A percentile compares a stretch with the other conserved stretches of the same genome.
Evolutionary conservation across 2,888 invertebrate genomes (phyloP).

Genomic region (Nephrocerus scutellatus): DNA sequence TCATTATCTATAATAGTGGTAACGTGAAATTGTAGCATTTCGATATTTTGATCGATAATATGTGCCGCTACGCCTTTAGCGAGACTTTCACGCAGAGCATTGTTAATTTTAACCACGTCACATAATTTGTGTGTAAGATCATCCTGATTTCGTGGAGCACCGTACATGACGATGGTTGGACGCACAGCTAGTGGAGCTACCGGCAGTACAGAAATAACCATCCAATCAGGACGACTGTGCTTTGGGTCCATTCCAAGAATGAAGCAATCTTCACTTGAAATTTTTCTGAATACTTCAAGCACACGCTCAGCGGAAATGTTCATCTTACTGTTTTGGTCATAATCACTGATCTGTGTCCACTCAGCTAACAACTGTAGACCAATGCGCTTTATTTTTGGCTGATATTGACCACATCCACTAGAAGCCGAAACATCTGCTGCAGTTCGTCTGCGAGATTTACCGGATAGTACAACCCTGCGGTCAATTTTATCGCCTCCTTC

Average conservation of each 20-base stretch:
- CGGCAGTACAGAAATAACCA: constrained; percentile 80
- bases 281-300: constrained; percentile 86
- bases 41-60: constrained; percentile 56
- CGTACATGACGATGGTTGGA: constrained; percentile 89
- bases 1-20: constrained; percentile 60
- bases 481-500: constrained; percentile 96
- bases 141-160: constrained; percentile 55
- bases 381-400: constrained; percentile 76
- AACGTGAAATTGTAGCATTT: constrained; percentile 60
- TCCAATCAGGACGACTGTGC: constrained; percentile 94
- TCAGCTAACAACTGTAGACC: constrained; percentile 88
- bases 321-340: constrained; percentile 84
- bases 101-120: constrained; percentile 60
- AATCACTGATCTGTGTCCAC: constrained; percentile 87
- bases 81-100: constrained; percentile 55
- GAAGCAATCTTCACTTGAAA: constrained; percentile 86
- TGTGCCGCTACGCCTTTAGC: constrained; percentile 59
- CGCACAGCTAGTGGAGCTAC: constrained; percentile 90
- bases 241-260: constrained; percentile 89
- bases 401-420: constrained; percentile 84
- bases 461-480: constrained; percentile 37
- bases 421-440: not conserved
- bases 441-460: constrained; percentile 7
- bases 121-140: constrained; percentile 62
- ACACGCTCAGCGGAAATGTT: constrained; percentile 87